A percentile compares a stretch with the other conserved stretches of the same genome.
Conservation (phyloP, 2,888 invertebrate species). For the Philereme transversata region DNA sequence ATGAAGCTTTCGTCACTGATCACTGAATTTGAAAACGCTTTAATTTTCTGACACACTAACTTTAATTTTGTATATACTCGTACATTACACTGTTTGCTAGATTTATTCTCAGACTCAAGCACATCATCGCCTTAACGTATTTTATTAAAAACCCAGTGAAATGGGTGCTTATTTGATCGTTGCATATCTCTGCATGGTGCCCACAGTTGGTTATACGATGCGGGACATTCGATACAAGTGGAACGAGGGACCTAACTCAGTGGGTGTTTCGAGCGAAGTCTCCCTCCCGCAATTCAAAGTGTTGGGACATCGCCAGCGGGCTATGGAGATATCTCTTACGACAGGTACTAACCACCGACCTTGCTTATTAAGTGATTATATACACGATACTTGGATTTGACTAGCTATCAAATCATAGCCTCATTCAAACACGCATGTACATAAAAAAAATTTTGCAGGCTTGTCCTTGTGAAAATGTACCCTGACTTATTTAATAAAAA, state of each 20-base stretch:
- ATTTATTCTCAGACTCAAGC: constrained; percentile 18
- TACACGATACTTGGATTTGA: constrained; percentile 6
- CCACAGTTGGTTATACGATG: constrained; percentile 97
- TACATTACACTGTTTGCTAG: constrained; percentile 8
- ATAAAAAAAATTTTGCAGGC: background rate
- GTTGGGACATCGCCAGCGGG: constrained; percentile 96
- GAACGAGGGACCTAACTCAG: constrained; percentile 97
- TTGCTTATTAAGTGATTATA: constrained; percentile 32
- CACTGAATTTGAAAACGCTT: constrained; percentile 49
- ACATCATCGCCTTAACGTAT: constrained; percentile 32
- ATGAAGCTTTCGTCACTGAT: constrained; percentile 2
- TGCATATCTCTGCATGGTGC: constrained; percentile 82
- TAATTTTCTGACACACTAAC: constrained; percentile 14
- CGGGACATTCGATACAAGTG: constrained; percentile 98
- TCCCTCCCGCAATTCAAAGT: constrained; percentile 98
- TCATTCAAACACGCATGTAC: constrained; percentile 18
- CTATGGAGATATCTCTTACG: constrained; percentile 96
- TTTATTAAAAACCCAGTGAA: constrained; percentile 72
- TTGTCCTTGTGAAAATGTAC: no score
- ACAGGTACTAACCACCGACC: constrained; percentile 88
- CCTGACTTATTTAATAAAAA: no score
- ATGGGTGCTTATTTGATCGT: constrained; percentile 80
- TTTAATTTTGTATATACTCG: background rate
- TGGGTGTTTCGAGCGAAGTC: constrained; percentile 96
- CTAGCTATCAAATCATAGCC: constrained; percentile 6